phyloP scores from a whole-genome alignment of 1,140 invertebrate genomes.

The Saccostrea echinata region DNA sequence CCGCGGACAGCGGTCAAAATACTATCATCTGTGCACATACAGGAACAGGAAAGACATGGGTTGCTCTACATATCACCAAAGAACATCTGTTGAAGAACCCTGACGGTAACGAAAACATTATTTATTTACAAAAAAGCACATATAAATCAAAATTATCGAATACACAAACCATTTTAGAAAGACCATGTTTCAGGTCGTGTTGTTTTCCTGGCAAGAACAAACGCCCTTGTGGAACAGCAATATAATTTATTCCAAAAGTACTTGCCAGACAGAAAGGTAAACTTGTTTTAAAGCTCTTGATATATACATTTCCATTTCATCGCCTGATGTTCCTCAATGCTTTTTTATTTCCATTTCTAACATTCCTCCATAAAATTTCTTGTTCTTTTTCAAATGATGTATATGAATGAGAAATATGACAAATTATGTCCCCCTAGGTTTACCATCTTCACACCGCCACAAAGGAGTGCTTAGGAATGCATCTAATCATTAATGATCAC shows the following conservation, averaged over 20 bases:
- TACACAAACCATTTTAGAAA: background rate
- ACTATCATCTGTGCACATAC: slow-evolving; percentile 66
- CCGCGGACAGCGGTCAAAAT: slow-evolving; percentile 57
- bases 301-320: too few species aligned
- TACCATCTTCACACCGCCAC: background rate
- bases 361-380: background rate
- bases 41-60: slow-evolving; percentile 71
- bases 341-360: background rate
- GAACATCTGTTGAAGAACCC: slow-evolving; percentile 57
- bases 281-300: background rate
- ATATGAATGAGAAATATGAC: background rate
- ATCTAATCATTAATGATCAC: slow-evolving; percentile 62
- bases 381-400: too few species aligned
- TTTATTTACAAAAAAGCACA: too few species aligned
- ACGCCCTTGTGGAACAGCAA: slow-evolving; percentile 76
- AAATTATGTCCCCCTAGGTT: background rate
- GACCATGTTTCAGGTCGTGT: slow-evolving; percentile 56
- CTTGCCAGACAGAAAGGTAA: slow-evolving; percentile 56
- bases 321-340: too few species aligned
- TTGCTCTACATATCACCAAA: slow-evolving; percentile 66
- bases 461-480: slow-evolving; percentile 47
- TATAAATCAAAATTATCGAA: background rate
- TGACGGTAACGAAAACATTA: background rate
- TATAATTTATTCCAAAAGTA: slow-evolving; percentile 68
- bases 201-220: slow-evolving; percentile 75